Evolutionary conservation across 2,888 invertebrate species (phyloP).

Genomic region (Andrena camellia): DNA sequence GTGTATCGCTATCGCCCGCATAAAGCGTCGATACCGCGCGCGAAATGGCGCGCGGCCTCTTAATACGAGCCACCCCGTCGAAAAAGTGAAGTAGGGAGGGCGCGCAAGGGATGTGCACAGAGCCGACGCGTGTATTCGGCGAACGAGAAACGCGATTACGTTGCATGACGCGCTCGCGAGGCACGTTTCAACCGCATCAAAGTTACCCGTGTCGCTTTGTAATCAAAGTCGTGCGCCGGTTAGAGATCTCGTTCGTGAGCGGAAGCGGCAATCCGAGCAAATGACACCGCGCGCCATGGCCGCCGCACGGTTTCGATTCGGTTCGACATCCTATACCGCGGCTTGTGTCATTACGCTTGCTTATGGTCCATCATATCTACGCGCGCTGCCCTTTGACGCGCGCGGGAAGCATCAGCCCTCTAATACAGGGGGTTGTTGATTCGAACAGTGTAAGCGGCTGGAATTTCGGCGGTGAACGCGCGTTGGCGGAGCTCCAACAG

Average conservation of each 20-base stretch:
- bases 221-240: conserved; percentile 44
- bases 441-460: background rate
- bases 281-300: background rate
- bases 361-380: background rate
- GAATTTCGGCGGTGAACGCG: conserved; percentile 16
- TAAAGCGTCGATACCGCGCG: conserved; percentile 29
- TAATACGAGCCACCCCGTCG: background rate
- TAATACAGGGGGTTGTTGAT: conserved; percentile 8
- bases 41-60: background rate
- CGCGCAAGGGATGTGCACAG: background rate
- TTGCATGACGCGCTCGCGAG: conserved; percentile 24
- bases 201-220: conserved; percentile 37
- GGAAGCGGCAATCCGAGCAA: conserved; percentile 7
- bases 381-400: conserved; percentile 23
- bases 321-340: conserved; percentile 11
- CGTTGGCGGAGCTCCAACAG: conserved; percentile 10
- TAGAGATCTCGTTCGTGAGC: conserved; percentile 8
- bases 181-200: conserved; percentile 39
- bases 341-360: conserved; percentile 24
- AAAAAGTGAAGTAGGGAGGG: conserved; percentile 4
- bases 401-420: background rate
- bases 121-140: background rate
- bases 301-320: background rate
- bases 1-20: conserved; percentile 2
- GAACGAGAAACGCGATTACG: conserved; percentile 1